phyloP scores from a whole-genome alignment of 1,140 invertebrate species.

The Bacillus rossius region DNA sequence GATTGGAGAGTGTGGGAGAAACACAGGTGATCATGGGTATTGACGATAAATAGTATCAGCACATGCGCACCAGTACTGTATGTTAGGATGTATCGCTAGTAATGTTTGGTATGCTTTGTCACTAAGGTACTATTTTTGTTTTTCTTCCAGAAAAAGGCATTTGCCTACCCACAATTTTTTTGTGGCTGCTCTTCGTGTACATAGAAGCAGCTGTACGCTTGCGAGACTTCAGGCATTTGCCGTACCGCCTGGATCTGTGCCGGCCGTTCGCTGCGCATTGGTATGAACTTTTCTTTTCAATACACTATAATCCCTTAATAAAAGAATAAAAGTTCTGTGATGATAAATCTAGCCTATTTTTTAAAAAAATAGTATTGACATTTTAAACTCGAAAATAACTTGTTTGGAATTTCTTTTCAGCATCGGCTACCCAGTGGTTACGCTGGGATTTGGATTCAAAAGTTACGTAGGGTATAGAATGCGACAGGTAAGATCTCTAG shows the following conservation, averaged over 20 bases:
- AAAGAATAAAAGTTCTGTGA: neutral
- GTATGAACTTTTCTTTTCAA: slow-evolving; percentile 45
- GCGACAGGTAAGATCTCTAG: slow-evolving; percentile 57
- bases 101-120: too few relatives aligned
- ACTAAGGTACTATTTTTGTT: slow-evolving; percentile 17
- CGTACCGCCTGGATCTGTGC: slow-evolving; percentile 90
- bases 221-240: slow-evolving; percentile 79
- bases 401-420: slow-evolving; percentile 46
- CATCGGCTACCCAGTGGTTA: slow-evolving; percentile 96
- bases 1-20: too few relatives aligned
- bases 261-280: slow-evolving; percentile 98
- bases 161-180: slow-evolving; percentile 88
- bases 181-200: slow-evolving; percentile 95
- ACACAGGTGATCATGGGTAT: too few relatives aligned
- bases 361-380: neutral
- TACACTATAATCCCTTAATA: neutral
- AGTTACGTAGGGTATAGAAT: slow-evolving; percentile 90
- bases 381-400: neutral
- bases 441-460: slow-evolving; percentile 94
- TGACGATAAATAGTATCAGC: too few relatives aligned
- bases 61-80: too few relatives aligned
- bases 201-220: slow-evolving; percentile 88
- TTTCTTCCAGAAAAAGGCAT: slow-evolving; percentile 75
- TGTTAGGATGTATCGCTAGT: too few relatives aligned
- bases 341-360: neutral